These are phyloP conservation scores for Lethrus apterus DNA, from an alignment of 1,140 invertebrate genomes.

Conservation along the genomic window DNA sequence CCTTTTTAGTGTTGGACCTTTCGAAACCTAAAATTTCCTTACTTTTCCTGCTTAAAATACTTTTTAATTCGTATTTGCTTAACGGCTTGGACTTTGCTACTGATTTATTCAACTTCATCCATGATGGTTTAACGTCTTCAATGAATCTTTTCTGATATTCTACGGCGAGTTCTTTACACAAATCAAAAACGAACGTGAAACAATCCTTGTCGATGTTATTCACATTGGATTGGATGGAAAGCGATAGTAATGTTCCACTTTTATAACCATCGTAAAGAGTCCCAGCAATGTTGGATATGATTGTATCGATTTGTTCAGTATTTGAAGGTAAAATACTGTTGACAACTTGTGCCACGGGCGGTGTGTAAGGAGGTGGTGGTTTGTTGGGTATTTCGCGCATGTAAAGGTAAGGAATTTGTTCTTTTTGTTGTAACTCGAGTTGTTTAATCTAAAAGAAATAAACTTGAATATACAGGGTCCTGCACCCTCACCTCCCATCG, in stretches of 20 bases:
- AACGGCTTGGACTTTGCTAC: conserved; percentile 41
- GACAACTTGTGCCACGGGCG: conserved; percentile 41
- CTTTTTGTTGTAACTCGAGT: conserved; percentile 48
- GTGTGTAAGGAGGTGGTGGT: conserved; percentile 64
- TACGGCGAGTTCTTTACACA: conserved; percentile 55
- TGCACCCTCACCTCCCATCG: too few relatives aligned
- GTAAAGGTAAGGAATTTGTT: conserved; percentile 49
- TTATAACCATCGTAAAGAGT: conserved; percentile 43
- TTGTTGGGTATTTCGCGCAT: conserved; percentile 63
- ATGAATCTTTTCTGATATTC: conserved; percentile 44
- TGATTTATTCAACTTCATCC: conserved; percentile 45
- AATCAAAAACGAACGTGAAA: conserved; percentile 53
- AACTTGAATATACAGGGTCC: too few relatives aligned
- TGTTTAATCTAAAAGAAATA: conserved; percentile 47
- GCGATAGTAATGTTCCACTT: conserved; percentile 37
- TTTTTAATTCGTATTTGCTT: conserved; percentile 41
- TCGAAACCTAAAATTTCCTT: conserved; percentile 51
- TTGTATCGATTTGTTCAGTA: conserved; percentile 42
- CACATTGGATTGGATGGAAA: neutral
- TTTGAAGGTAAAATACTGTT: conserved; percentile 42
- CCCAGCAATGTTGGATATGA: conserved; percentile 43
- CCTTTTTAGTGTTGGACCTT: conserved; percentile 47
- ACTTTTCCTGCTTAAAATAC: conserved; percentile 48
- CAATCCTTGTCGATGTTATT: conserved; percentile 41
- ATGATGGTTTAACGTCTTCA: conserved; percentile 46